These are phyloP conservation scores for Rhinoraja longicauda DNA, from an alignment of 2,797 vertebrate species.

Conservation along the genomic window DNA sequence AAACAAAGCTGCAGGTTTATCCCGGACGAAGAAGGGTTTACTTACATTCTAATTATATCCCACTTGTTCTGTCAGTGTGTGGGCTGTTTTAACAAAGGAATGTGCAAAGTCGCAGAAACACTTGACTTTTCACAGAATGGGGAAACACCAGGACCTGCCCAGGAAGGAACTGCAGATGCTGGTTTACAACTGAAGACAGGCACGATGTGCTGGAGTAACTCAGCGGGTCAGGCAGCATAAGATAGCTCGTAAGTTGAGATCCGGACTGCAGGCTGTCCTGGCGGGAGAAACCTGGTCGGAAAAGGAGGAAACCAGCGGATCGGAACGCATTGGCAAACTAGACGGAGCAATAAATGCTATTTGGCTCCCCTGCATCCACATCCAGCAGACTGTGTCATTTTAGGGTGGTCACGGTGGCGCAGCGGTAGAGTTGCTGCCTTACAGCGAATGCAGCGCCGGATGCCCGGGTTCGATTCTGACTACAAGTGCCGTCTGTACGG, in stretches of 20 bases:
- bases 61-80: neutral
- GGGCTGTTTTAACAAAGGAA: neutral
- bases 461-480: too few relatives aligned
- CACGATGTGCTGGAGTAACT: too few relatives aligned
- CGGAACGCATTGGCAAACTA: neutral
- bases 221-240: too few relatives aligned
- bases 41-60: neutral
- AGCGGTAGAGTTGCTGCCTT: too few relatives aligned
- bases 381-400: neutral
- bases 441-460: too few relatives aligned
- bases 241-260: too few relatives aligned
- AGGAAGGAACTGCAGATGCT: too few relatives aligned
- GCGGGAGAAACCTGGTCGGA: neutral
- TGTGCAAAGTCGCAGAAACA: neutral
- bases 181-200: too few relatives aligned
- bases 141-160: neutral
- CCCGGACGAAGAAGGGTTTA: neutral
- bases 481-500: too few relatives aligned
- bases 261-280: neutral
- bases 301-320: neutral
- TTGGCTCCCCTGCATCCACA: neutral
- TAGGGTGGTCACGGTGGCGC: too few relatives aligned
- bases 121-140: neutral
- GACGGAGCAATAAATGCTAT: neutral
- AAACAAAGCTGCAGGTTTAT: neutral